Percentiles rank a stretch among this genome's conserved stretches.
These are phyloP conservation scores for Cephalopachus bancanus DNA, from an alignment of 2,797 vertebrate genomes.

Conservation along the genomic window DNA sequence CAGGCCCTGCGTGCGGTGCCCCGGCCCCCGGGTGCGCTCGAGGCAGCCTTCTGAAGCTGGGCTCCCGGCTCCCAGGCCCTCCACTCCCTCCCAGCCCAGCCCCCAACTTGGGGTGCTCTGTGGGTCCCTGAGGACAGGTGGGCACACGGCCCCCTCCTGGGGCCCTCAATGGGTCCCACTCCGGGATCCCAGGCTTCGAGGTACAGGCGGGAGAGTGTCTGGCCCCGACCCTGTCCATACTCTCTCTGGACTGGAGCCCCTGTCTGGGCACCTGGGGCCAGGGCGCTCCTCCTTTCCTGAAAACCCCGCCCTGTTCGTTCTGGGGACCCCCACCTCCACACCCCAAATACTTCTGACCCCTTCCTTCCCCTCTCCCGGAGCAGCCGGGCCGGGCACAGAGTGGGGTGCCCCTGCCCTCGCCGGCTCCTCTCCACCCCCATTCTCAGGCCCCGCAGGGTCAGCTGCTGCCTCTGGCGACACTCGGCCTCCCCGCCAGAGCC, in stretches of 20 bases:
- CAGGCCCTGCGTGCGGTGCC: constrained; percentile 84
- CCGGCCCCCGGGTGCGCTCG: neutral
- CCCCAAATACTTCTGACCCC: no score
- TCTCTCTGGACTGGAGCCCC: no score
- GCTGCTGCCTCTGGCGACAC: neutral
- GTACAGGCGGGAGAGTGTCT: no score
- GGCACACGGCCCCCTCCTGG: neutral
- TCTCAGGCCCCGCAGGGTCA: neutral
- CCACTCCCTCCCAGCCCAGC: neutral
- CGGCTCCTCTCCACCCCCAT: no score
- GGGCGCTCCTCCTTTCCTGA: neutral
- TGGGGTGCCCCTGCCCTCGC: neutral
- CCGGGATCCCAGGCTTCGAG: no score
- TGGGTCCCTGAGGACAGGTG: neutral
- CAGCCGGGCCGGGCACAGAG: neutral
- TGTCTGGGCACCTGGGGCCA: neutral
- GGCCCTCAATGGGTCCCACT: neutral
- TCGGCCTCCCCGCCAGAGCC: neutral
- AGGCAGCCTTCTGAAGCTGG: no score
- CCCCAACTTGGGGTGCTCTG: neutral
- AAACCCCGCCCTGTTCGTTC: neutral
- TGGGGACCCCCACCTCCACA: neutral
- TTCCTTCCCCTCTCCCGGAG: neutral
- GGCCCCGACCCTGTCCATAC: no score
- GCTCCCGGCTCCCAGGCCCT: neutral